Percentiles rank a stretch among this genome's conserved stretches.
Conservation (phyloP, 2,888 invertebrate genomes). For the Drosophila monieri region DNA sequence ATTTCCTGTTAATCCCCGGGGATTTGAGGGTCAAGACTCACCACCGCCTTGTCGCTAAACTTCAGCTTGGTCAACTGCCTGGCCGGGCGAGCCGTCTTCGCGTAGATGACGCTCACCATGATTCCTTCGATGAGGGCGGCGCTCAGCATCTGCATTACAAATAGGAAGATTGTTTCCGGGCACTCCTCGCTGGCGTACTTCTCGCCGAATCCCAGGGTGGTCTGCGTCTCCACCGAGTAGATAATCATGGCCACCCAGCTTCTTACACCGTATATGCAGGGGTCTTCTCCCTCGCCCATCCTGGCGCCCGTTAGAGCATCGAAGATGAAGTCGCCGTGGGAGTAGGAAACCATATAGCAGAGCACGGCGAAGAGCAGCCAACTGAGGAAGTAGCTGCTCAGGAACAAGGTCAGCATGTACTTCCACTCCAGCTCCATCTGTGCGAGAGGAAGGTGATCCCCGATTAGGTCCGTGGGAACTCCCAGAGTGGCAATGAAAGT, state of each 20-base stretch:
- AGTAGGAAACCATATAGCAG: constrained; percentile 91
- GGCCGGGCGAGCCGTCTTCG: constrained; percentile 91
- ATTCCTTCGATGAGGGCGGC: constrained; percentile 86
- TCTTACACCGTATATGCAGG: constrained; percentile 86
- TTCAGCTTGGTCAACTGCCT: constrained; percentile 90
- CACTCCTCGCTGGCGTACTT: constrained; percentile 93
- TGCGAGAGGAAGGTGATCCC: neutral
- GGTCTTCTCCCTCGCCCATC: constrained; percentile 84
- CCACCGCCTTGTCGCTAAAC: constrained; percentile 91
- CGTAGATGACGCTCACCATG: constrained; percentile 88
- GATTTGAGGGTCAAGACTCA: constrained; percentile 80
- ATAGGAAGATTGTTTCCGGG: constrained; percentile 89
- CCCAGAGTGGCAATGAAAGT: constrained; percentile 27
- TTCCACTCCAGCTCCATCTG: constrained; percentile 91
- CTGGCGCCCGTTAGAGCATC: constrained; percentile 84
- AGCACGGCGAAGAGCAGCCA: constrained; percentile 92
- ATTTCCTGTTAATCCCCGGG: neutral
- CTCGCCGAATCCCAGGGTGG: constrained; percentile 93
- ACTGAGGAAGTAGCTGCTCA: constrained; percentile 91
- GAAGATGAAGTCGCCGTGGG: constrained; percentile 90
- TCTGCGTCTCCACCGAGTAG: constrained; percentile 94
- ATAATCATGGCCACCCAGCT: constrained; percentile 89
- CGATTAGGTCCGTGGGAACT: neutral
- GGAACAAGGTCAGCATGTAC: constrained; percentile 94
- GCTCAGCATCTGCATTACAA: constrained; percentile 91